Percentiles rank a stretch among this genome's conserved stretches.
Conservation (phyloP, 2,888 invertebrate species). For the Drosophila cracens region DNA sequence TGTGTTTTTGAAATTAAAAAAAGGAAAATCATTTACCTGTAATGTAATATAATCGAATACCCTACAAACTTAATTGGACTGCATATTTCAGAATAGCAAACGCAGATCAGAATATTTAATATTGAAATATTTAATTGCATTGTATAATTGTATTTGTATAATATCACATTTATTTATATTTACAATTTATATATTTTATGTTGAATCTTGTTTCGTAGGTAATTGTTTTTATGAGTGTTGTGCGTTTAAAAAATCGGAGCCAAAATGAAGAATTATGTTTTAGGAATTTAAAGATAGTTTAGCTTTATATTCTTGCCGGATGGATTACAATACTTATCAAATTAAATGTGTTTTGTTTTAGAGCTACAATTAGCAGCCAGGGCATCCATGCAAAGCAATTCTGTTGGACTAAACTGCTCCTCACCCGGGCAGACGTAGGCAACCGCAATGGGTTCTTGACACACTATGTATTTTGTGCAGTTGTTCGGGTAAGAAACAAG, state of each 20-base stretch:
- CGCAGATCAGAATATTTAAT: not conserved
- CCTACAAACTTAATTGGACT: not conserved
- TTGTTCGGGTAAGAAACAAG: constrained; percentile 46
- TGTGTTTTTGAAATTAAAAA: not conserved
- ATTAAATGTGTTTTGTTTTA: too few species aligned
- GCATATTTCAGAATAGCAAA: not conserved
- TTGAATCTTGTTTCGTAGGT: not conserved
- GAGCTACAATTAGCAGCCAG: constrained; percentile 63
- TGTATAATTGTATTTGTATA: not conserved
- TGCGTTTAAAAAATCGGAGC: not conserved
- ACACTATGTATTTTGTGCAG: constrained; percentile 70
- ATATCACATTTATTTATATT: not conserved
- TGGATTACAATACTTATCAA: not conserved
- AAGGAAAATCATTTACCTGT: not conserved
- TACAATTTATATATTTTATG: not conserved
- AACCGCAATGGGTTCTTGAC: constrained; percentile 73
- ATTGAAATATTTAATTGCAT: not conserved
- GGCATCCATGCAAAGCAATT: constrained; percentile 61
- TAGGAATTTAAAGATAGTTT: not conserved
- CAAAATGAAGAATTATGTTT: not conserved
- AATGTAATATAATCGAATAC: not conserved
- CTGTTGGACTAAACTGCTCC: constrained; percentile 83
- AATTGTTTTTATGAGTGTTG: not conserved
- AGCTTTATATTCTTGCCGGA: not conserved
- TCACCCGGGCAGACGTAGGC: constrained; percentile 86